Percentiles rank a stretch among this genome's conserved stretches.
These are phyloP conservation scores for Palloptera scutellata DNA, from an alignment of 2,888 invertebrate species.

Conservation along the genomic window DNA sequence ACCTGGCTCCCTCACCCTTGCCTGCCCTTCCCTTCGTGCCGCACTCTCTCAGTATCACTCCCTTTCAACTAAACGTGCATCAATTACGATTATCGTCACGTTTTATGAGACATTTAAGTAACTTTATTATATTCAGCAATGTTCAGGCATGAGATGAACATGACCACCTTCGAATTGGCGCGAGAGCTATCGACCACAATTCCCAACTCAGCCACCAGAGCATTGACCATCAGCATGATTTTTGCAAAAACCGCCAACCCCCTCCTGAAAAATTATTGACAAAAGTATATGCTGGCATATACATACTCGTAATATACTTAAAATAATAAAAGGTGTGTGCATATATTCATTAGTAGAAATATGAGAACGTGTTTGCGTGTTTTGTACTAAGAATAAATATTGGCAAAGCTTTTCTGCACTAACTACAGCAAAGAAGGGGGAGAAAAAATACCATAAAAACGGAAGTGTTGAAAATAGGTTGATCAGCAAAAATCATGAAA, in stretches of 20 bases:
- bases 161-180: slow-evolving; percentile 29
- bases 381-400: slow-evolving; percentile 19
- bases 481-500: not conserved
- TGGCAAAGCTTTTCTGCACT: slow-evolving; percentile 14
- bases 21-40: not conserved
- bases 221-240: not conserved
- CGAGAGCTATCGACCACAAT: no score
- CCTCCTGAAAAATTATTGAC: slow-evolving; percentile 63
- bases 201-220: not conserved
- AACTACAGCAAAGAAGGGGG: slow-evolving; percentile 14
- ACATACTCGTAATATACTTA: slow-evolving; percentile 18
- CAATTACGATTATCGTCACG: slow-evolving; percentile 65
- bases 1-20: no score
- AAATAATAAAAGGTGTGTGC: slow-evolving; percentile 9
- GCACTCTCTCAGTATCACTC: slow-evolving; percentile 9
- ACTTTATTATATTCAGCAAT: slow-evolving; percentile 57
- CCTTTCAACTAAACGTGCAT: slow-evolving; percentile 43
- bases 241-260: slow-evolving; percentile 16
- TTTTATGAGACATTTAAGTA: slow-evolving; percentile 64
- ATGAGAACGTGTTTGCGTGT: slow-evolving; percentile 7
- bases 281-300: slow-evolving; percentile 46
- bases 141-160: slow-evolving; percentile 40
- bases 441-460: not conserved
- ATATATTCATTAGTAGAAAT: slow-evolving; percentile 25
- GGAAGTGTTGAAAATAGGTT: not conserved